Conservation (phyloP, 2,888 invertebrate genomes). For the Drepana falcataria region DNA sequence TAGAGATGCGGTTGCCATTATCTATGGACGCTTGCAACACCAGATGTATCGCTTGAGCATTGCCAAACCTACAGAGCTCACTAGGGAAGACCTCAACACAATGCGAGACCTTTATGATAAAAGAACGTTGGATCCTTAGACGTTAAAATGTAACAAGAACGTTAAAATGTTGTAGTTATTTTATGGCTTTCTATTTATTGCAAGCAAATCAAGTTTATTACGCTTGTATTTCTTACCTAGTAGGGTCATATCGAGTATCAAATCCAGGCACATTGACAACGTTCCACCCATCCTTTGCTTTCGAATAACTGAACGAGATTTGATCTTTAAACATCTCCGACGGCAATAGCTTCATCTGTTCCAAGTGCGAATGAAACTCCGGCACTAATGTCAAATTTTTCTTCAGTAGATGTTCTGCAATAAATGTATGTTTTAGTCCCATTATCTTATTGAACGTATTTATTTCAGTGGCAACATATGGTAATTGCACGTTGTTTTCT, state of each 20-base stretch:
- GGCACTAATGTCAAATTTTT: slow-evolving; percentile 92
- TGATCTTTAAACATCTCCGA: slow-evolving; percentile 89
- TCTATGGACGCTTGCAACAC: too few species aligned
- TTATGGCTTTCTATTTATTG: too few species aligned
- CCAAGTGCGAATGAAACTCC: slow-evolving; percentile 96
- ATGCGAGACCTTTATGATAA: too few species aligned
- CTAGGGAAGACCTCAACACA: too few species aligned
- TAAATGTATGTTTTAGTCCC: slow-evolving; percentile 2
- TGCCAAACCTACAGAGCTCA: too few species aligned
- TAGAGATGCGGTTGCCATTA: too few species aligned
- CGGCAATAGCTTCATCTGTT: slow-evolving; percentile 92
- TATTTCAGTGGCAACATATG: not conserved
- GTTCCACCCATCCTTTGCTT: slow-evolving; percentile 89
- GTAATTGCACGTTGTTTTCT: slow-evolving; percentile 37
- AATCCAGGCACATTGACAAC: slow-evolving; percentile 92
- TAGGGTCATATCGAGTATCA: slow-evolving; percentile 87
- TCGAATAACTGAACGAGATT: slow-evolving; percentile 92
- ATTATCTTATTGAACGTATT: not conserved
- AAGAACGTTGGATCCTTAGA: too few species aligned
- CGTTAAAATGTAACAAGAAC: too few species aligned
- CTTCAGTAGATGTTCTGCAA: slow-evolving; percentile 88
- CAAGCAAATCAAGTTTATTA: too few species aligned
- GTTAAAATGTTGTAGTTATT: too few species aligned
- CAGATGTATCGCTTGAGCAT: too few species aligned
- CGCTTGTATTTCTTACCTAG: slow-evolving; percentile 78